Evolutionary conservation across 1,140 invertebrate species (phyloP).

Genomic region (Scaptodrosophila lebanonensis): DNA sequence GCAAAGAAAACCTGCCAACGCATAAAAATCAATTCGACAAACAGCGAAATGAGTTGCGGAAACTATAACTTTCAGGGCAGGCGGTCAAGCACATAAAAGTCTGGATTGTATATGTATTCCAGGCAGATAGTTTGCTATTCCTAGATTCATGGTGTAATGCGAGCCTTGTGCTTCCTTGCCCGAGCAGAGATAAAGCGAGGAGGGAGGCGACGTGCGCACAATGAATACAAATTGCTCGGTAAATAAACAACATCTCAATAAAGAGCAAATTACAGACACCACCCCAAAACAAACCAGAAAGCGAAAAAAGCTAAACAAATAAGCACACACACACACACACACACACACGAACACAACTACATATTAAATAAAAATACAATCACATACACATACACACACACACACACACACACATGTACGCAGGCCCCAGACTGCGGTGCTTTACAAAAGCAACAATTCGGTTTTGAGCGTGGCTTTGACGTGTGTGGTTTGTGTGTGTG

Average conservation of each 20-base stretch:
- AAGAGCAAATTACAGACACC: constrained; percentile 74
- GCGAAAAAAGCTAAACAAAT: constrained; percentile 35
- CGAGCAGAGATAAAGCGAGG: neutral
- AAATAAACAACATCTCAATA: constrained; percentile 76
- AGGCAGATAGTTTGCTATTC: no score
- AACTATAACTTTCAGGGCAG: constrained; percentile 66
- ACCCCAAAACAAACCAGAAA: constrained; percentile 38
- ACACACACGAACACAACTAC: constrained; percentile 13
- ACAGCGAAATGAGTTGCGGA: constrained; percentile 72
- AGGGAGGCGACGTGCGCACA: constrained; percentile 30
- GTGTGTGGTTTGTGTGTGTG: constrained; percentile 13
- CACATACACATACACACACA: constrained; percentile 8
- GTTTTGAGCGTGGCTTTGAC: constrained; percentile 3
- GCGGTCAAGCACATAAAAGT: constrained; percentile 34
- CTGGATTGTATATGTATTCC: constrained; percentile 24
- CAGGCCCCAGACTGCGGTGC: constrained; percentile 38
- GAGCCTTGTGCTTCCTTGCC: no score
- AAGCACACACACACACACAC: constrained; percentile 53
- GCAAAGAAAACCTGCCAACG: constrained; percentile 21
- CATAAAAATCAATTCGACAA: constrained; percentile 72
- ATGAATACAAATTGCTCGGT: constrained; percentile 75
- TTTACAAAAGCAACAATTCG: constrained; percentile 73
- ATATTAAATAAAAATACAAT: constrained; percentile 59
- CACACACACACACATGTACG: neutral
- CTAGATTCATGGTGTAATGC: no score